Conservation (phyloP, 2,888 invertebrate species). For the Ichneumoninae sp. region DNA sequence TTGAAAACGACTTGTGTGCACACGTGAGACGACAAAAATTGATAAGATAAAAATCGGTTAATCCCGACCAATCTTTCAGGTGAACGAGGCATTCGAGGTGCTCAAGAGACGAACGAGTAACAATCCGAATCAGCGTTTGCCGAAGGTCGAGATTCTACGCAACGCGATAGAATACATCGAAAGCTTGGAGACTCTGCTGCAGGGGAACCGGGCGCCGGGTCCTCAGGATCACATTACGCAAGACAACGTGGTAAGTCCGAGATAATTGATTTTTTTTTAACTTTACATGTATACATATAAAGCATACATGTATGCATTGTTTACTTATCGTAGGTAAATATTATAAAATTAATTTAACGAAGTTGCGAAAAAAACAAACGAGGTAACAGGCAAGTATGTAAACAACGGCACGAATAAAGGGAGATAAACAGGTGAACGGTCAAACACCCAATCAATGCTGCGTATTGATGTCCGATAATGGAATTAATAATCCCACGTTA, state of each 20-base stretch:
- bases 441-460: too few species aligned
- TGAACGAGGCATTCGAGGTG: constrained; percentile 99
- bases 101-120: constrained; percentile 96
- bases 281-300: neutral
- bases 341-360: too few species aligned
- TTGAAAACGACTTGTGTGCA: neutral
- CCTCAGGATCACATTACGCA: constrained; percentile 72
- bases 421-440: too few species aligned
- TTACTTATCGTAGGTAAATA: neutral
- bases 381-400: too few species aligned
- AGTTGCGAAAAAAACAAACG: too few species aligned
- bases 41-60: neutral
- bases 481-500: too few species aligned
- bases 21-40: neutral
- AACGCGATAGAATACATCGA: constrained; percentile 99
- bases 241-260: constrained; percentile 69
- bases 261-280: neutral
- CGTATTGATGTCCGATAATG: too few species aligned
- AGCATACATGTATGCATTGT: neutral
- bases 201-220: constrained; percentile 86
- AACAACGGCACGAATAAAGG: too few species aligned
- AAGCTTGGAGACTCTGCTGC: constrained; percentile 92
- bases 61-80: constrained; percentile 85
- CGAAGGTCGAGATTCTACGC: constrained; percentile 98
- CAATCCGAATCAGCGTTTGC: constrained; percentile 97